Base-by-base conservation (phyloP, 2,888 invertebrate genomes). In the Nomada goodeniana region DNA sequence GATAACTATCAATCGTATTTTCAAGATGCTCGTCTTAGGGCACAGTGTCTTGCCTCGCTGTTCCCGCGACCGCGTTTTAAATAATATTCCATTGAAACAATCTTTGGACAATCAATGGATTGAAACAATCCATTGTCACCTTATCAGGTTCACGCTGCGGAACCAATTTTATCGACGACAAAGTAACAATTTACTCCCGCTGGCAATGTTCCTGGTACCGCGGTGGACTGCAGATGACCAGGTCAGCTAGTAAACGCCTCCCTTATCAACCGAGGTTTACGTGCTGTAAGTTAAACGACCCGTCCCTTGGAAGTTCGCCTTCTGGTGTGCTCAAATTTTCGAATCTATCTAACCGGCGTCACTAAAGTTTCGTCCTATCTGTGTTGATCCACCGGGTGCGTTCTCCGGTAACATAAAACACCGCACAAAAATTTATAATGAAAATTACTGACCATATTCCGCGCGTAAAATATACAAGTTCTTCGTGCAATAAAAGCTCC, bases 171-270 rank as follows among this genome's bases (percentile, higher is more conserved):
- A 87, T 87, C 86, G 86, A 81, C 80, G 86, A 85, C 83, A 85
- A 90, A 87, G 89, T 90, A 89, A 90, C 89, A 88, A 89, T 90
- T 89, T 89, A 88, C 85, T 81, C 86, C 74, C 52, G 64, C 81
- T 83, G 90, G 83, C 87, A 85, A 82, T 88, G 89, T 88, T 89
- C 87, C 87, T 86, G 71, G 85, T 80, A 60, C 71, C 82, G 81
- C 64, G 82, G 84, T 85, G 82, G 80, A 88, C 85, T 89, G 86
- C 84, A 82, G 86, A 84, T 89, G 89, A 88, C 86, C 90, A 83
- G 88, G 86, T 87, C 89, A 88, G 85, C 88, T 86, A 83, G 89
- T 87, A 88, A 90, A 89, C 87, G 87, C 84, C 88, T 89, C 85
- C 89, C 87, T 88, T 89, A 89, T 88, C 87, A 89, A 86, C 50